Base-by-base conservation (phyloP, 2,797 vertebrate species). In the Hirundo rustica region DNA sequence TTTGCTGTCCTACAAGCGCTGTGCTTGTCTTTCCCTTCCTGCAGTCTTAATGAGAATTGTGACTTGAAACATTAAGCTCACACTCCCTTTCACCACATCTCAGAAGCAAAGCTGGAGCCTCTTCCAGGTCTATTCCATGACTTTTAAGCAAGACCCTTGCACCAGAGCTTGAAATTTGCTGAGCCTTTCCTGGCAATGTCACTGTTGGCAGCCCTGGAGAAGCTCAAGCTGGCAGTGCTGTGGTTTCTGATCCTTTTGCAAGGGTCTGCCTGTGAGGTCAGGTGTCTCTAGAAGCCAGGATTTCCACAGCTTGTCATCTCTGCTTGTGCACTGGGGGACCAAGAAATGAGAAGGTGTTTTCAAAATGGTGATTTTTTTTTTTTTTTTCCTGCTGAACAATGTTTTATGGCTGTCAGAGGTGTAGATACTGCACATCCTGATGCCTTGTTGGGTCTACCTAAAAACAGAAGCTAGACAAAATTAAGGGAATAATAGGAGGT, bases 211-310 rank as follows among this genome's bases (percentile, higher is more conserved):
- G 47, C 53, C 25, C 17, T 45, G 27, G 18, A 32, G 18, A 68
- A 26, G 12, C 16, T 10, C 1, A 2, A 78, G 30, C 7, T 67
- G 45, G n/a, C 2, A 10, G 2, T 14, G 18, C 3, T 45, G 17
- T 26, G 34, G 65, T 58, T 89, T 95, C 71, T 91, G 84, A 4
- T 64, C 29, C 13, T 54, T 62, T 47, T 40, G 7, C 29, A 45
- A 26, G 19, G 64, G 27, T 48, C 51, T 87, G 40, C 20, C 57
- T 15, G 32, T 16, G 53, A 25, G 40, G 7, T 20, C 50, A 77
- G 32, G 2, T 16, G 12, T 68, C 45, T 47, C 30, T 32, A 40
- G 20, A 71, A 67, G 16, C 16, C 57, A 45, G 20, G n/a, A 19
- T 16, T 71, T 70, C 50, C 32, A 58, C 44, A 61, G 38, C 7